These are phyloP conservation scores for Buceros bicornis DNA, from an alignment of 2,797 vertebrate genomes.

Conservation along the genomic window DNA sequence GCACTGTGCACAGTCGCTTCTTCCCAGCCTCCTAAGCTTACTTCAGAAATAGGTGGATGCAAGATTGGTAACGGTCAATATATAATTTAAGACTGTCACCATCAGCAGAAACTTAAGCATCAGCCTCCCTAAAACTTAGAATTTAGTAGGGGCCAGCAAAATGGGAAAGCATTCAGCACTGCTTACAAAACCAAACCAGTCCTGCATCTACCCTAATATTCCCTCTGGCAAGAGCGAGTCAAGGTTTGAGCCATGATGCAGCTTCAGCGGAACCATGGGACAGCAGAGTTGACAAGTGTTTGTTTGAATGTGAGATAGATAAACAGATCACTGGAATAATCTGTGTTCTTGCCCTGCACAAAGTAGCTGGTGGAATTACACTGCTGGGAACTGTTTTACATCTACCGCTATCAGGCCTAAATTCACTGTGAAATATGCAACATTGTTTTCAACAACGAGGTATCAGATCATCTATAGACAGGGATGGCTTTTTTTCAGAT, in stretches of 20 bases:
- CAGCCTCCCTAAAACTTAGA: not conserved
- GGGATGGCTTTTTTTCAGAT: not conserved
- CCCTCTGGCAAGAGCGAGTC: not conserved
- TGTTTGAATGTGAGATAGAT: rapidly evolving
- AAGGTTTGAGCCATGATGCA: not conserved
- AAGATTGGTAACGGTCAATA: not conserved
- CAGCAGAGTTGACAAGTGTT: not conserved
- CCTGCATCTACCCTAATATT: rapidly evolving
- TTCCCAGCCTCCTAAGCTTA: not conserved
- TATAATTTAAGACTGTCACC: not conserved
- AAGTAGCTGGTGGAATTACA: not conserved
- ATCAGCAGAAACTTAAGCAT: not conserved
- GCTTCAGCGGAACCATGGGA: not conserved
- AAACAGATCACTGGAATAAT: not conserved
- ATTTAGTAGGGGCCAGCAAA: not conserved
- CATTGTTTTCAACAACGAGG: not conserved
- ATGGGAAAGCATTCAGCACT: not conserved
- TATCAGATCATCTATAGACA: not conserved
- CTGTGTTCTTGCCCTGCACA: not conserved
- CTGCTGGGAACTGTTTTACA: not conserved
- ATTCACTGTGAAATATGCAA: not conserved
- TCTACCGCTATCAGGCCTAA: not conserved
- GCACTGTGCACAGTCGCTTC: rapidly evolving
- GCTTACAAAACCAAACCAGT: not conserved
- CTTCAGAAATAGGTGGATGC: not conserved